Base-by-base conservation (phyloP, 1,140 invertebrate species). In the Pectinophora gossypiella region DNA sequence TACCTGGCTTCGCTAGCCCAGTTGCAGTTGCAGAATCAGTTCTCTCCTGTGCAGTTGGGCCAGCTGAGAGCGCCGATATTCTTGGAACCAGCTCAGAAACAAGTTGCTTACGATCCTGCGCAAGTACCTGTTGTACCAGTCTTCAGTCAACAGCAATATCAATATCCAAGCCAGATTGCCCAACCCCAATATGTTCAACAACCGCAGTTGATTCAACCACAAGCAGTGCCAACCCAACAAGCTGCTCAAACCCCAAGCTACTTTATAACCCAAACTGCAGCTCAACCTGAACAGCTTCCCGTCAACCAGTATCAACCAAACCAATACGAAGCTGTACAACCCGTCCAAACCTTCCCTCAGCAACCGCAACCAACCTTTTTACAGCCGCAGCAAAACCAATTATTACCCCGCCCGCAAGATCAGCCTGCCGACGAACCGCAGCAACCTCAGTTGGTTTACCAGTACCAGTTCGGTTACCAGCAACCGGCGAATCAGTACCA, bases 81-180 rank as follows among this genome's bases (percentile, higher is more conserved):
- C n/a, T 68, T 70, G 32, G 74, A 79, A 51, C 67, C 69, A 36
- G 51, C 23, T n/a, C 70, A 73, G 20, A 48, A 64, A 15, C 63
- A 72, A 54, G 53, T 62, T 0, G 45, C 64, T 55, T 71, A 71
- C 1, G 83, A 72, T 43, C 72, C 76, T 50, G 83, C 69, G 13
- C 73, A 68, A 36, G 64, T 78, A 1, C 83, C 84, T 56, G 80
- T 77, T 7, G 50, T 84, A 2, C 79, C 80, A n/a, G 81, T 80
- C 48, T 66, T 84, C 13, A 55, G 84, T 56, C 71, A 77, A 27
- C 82, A 85, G 48, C 70, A 69, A 48, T 69, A 81, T 50, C 46
- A 64, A 10, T 27, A 70, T n/a, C 51, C 65, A 46, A 64, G 68
- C 23, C 55, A 62, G 35, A 51, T 51, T 10, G 50, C 48, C 7